Evolutionary conservation across 2,113 vertebrate genomes (phyloP).

Genomic region (Alligator sinensis): DNA sequence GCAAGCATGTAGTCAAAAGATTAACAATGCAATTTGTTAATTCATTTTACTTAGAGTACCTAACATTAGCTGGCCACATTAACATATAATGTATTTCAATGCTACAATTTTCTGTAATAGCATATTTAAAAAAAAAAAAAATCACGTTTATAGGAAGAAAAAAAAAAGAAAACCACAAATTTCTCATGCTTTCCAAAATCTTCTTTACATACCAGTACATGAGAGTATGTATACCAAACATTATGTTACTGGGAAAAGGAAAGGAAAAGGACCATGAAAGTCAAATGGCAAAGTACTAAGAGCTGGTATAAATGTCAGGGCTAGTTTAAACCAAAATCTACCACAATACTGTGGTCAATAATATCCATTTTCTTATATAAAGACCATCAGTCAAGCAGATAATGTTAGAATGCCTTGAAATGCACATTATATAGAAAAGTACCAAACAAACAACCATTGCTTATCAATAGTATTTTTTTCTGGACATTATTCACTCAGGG

Average conservation of each 20-base stretch:
- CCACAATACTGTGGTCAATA: conserved; percentile 12
- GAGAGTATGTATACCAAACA: too few species aligned
- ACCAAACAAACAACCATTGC: neutral
- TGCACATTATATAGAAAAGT: neutral
- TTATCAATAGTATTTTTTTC: neutral
- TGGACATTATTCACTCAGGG: neutral
- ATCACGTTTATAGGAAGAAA: rapidly evolving
- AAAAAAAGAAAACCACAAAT: neutral
- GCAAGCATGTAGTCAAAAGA: neutral
- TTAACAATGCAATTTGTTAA: neutral
- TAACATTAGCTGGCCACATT: neutral
- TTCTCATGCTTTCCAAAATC: neutral
- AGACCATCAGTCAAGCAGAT: neutral
- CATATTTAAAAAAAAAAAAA: neutral
- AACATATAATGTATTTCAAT: neutral
- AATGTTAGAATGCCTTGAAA: neutral
- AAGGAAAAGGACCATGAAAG: neutral
- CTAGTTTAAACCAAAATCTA: neutral
- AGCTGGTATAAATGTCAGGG: neutral
- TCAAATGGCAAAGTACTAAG: neutral
- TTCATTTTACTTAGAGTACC: neutral
- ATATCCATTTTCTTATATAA: neutral
- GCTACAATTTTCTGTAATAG: neutral
- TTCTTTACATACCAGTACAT: neutral
- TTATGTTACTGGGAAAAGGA: neutral